phyloP scores from a whole-genome alignment of 2,113 vertebrate genomes.

The Crotalus helleri region DNA sequence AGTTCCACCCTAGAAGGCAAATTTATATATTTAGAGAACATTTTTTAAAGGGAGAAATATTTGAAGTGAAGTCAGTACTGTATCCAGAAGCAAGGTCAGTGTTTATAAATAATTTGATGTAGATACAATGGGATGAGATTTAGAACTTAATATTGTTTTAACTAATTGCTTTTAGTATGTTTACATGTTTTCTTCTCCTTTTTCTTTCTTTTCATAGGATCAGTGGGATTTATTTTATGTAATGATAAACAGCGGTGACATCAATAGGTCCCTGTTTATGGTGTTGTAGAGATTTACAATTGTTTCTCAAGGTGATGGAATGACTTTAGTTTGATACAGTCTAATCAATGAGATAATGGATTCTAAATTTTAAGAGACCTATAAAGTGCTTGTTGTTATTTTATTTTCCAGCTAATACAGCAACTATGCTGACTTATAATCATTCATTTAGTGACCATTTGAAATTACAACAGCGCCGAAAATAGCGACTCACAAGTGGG shows the following conservation, averaged over 20 bases:
- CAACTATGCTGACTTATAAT: too few species aligned
- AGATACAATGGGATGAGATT: neutral
- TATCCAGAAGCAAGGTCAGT: neutral
- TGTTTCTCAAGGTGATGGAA: neutral
- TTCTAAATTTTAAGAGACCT: neutral
- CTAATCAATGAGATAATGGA: neutral
- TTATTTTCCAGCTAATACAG: neutral
- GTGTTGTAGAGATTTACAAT: neutral
- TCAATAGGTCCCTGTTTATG: neutral
- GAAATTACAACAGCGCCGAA: neutral
- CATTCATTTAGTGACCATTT: neutral
- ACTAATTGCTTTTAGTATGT: neutral
- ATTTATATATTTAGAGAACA: neutral
- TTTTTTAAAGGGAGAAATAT: neutral
- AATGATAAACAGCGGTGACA: neutral
- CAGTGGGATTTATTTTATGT: neutral
- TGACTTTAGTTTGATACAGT: neutral
- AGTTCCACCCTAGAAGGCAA: neutral
- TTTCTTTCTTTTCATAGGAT: neutral
- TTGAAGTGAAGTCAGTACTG: neutral
- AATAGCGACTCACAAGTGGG: neutral
- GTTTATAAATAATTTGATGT: neutral
- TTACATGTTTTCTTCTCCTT: neutral
- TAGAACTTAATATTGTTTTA: neutral
- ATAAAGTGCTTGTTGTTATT: neutral